phyloP scores from a whole-genome alignment of 2,888 invertebrate species.

The Luperina testacea region DNA sequence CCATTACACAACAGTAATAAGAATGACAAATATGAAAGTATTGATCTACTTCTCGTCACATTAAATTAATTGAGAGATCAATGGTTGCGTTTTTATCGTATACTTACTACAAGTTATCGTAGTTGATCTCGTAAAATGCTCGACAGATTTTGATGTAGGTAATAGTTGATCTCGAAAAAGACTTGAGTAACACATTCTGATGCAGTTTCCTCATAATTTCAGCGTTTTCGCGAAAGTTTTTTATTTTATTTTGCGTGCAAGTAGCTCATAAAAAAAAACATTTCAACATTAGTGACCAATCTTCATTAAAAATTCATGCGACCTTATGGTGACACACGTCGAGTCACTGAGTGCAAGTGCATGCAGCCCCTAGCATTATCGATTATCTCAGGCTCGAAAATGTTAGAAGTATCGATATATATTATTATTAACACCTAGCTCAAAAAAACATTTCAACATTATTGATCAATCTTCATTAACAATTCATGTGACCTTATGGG shows the following conservation, averaged over 20 bases:
- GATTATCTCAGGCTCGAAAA: slow-evolving; percentile 14
- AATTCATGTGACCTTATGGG: slow-evolving; percentile 17
- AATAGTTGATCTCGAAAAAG: neutral
- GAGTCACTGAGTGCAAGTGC: neutral
- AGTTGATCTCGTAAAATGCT: neutral
- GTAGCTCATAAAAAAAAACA: slow-evolving; percentile 10
- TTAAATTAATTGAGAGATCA: neutral
- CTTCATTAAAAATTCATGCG: slow-evolving; percentile 20
- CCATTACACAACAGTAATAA: too few relatives aligned
- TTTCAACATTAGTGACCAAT: slow-evolving; percentile 4
- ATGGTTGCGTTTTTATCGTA: neutral
- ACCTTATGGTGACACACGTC: neutral
- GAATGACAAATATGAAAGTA: neutral
- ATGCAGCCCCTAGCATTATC: slow-evolving; percentile 21
- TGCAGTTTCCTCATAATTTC: neutral
- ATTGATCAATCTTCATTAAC: slow-evolving; percentile 17
- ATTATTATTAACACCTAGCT: too few relatives aligned
- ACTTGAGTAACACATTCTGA: slow-evolving; percentile 3
- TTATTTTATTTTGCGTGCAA: neutral
- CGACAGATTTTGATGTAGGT: slow-evolving; percentile 3
- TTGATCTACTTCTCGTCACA: neutral
- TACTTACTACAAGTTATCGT: neutral
- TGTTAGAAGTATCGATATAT: too few relatives aligned
- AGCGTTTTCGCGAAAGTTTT: neutral
- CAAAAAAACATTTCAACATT: slow-evolving; percentile 10